Conservation (phyloP, 2,888 invertebrate species). For the Volucella bombylans region DNA sequence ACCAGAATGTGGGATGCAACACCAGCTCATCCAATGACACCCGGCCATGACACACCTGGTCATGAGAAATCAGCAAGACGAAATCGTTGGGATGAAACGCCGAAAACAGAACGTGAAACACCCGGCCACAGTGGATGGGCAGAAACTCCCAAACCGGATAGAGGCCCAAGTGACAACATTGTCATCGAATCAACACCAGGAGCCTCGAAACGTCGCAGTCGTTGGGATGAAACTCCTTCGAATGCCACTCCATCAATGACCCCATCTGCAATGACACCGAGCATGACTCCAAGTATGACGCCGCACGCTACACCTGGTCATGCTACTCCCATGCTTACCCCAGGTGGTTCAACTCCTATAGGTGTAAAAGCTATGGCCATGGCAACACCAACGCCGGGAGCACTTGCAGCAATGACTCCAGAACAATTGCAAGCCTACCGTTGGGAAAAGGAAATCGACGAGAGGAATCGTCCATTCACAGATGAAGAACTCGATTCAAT, state of each 20-base stretch:
- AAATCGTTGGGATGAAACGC: conserved; percentile 99
- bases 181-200: conserved; percentile 97
- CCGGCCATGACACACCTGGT: conserved; percentile 94
- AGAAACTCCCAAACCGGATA: conserved; percentile 98
- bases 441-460: conserved; percentile 99
- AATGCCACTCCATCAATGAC: conserved; percentile 90
- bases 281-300: conserved; percentile 88
- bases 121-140: conserved; percentile 99
- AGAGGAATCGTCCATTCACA: conserved; percentile 96
- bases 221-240: conserved; percentile 99
- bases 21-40: conserved; percentile 95
- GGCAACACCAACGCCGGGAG: conserved; percentile 98
- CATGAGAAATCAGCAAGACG: conserved; percentile 90
- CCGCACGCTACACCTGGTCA: conserved; percentile 89
- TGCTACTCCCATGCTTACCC: conserved; percentile 88
- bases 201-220: conserved; percentile 95
- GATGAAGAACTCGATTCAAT: conserved; percentile 98
- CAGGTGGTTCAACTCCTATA: conserved; percentile 92
- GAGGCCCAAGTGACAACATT: conserved; percentile 87
- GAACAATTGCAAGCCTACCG: conserved; percentile 99
- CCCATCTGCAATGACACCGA: conserved; percentile 86
- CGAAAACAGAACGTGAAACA: conserved; percentile 98
- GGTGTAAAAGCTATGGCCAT: conserved; percentile 98
- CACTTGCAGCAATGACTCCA: conserved; percentile 98
- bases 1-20: conserved; percentile 98